Conservation (phyloP, 2,797 vertebrate genomes). For the Etheostoma nigrum region DNA sequence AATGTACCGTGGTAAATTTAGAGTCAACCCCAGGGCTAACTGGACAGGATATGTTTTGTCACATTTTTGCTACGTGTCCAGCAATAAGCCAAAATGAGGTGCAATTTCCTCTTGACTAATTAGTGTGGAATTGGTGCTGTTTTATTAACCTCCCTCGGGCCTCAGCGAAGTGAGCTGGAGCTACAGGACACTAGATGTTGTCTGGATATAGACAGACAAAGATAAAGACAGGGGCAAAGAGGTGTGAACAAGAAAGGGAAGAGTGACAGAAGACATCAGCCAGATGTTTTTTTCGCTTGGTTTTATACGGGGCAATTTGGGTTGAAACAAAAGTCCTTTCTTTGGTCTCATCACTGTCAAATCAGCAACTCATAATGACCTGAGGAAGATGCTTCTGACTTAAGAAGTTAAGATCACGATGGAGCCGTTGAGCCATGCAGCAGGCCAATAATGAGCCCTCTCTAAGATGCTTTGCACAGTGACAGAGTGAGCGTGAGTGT, state of each 20-base stretch:
- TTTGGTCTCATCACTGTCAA: slow-evolving; percentile 18
- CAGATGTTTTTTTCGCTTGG: slow-evolving; percentile 32
- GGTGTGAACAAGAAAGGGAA: slow-evolving; percentile 35
- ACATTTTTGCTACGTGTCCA: slow-evolving; percentile 75
- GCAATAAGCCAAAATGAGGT: slow-evolving; percentile 84
- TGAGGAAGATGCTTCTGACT: slow-evolving; percentile 5
- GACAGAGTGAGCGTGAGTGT: neutral
- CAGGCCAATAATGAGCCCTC: neutral
- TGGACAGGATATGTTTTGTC: slow-evolving; percentile 68
- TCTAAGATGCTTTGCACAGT: neutral
- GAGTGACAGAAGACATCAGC: slow-evolving; percentile 20
- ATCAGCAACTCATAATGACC: slow-evolving; percentile 3
- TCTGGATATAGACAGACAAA: slow-evolving; percentile 43
- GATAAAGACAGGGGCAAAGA: slow-evolving; percentile 22
- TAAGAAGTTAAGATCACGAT: neutral
- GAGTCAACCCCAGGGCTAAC: slow-evolving; percentile 72
- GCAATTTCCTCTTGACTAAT: slow-evolving; percentile 87
- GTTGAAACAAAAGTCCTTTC: slow-evolving; percentile 20
- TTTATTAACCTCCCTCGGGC: slow-evolving; percentile 73
- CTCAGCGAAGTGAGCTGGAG: slow-evolving; percentile 23
- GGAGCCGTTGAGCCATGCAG: neutral
- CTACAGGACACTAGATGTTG: slow-evolving; percentile 38
- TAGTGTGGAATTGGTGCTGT: slow-evolving; percentile 81
- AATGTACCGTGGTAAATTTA: slow-evolving; percentile 30
- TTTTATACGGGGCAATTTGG: slow-evolving; percentile 18